A percentile compares a stretch with the other conserved stretches of the same genome.
Conservation (phyloP, 2,113 vertebrate species). For the Numenius arquata region DNA sequence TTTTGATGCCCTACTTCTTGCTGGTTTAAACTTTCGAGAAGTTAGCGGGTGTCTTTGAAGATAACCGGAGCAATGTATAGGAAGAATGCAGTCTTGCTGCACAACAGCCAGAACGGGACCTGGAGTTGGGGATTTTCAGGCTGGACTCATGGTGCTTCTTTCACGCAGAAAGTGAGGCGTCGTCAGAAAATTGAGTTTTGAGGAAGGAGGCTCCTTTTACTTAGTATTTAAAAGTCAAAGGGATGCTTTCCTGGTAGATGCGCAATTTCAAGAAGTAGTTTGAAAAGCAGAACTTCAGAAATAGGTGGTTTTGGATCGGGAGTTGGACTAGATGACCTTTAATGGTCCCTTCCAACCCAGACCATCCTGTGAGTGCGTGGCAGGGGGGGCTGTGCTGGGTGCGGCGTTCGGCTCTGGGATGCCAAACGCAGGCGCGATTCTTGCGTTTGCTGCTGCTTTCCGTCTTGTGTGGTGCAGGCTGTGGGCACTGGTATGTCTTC, state of each 20-base stretch:
- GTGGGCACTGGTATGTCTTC: neutral
- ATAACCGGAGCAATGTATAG: neutral
- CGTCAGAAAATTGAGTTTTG: rapidly evolving
- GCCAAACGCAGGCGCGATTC: rapidly evolving
- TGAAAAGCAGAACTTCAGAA: neutral
- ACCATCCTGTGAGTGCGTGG: rapidly evolving
- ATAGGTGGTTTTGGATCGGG: rapidly evolving
- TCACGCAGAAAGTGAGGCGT: neutral
- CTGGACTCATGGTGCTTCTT: rapidly evolving
- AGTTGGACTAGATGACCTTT: neutral
- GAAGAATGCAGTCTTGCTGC: neutral
- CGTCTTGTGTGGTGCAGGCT: neutral
- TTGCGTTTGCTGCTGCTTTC: neutral
- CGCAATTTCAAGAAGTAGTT: neutral
- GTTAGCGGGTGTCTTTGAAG: neutral
- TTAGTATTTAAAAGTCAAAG: neutral
- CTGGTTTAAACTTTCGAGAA: neutral
- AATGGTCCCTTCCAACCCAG: neutral
- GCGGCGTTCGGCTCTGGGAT: neutral
- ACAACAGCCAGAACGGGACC: rapidly evolving
- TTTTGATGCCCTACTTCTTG: neutral
- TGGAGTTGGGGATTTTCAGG: neutral
- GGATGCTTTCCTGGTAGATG: neutral
- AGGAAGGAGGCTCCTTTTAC: neutral
- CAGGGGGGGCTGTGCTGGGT: neutral